Evolutionary conservation across 2,113 vertebrate species (phyloP), one percentile per base, ranked within the genome.

Genomic region (Cryptotis parvus): DNA sequence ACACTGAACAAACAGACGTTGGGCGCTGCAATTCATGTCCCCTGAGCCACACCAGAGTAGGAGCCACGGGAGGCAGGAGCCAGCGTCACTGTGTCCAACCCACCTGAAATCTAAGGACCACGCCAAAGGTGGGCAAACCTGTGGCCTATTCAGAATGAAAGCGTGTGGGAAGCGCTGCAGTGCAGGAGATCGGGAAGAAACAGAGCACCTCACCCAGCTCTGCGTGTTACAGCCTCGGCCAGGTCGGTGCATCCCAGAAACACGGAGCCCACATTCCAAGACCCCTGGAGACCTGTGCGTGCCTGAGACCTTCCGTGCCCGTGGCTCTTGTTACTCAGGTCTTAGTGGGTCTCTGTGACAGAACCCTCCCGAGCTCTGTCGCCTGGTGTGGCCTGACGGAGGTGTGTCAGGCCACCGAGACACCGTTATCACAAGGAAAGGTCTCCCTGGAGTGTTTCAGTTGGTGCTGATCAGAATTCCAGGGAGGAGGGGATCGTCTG

Each of bases 101-200:
- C 27, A 29, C 84, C 41, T 77, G 29, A 92, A 73, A 49, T 73
- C 20, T 85, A 85, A 85, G 11, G 14, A 31, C 15, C 22, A 31
- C 45, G 63, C 73, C 58, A 78, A 66, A 93, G 45, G 79, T 41
- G 55, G 37, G 41, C 90, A 87, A n/a, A 82, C 4, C 16, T 58
- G 9, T 37, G 31, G 4, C 84, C 63, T 61, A 20, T 35, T 84
- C 29, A 69, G 49, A 87, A 84, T 84, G 70, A 45, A 84, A 66
- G 84, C 4, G 69, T 10, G 35, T 26, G 68, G 52, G 65, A 33
- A 10, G 43, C 14, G 76, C n/a, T n/a, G n/a, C n/a, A 58, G 77
- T 68, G 9, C 41, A 31, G 33, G 29, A 24, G 24, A 1, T 52
- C 18, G 73, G 24, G 18, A 72, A 45, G 8, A 89, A 85, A 63